Evolutionary conservation across 2,113 vertebrate species (phyloP), one percentile per base, ranked within the genome.

Genomic region (Myrmophylax atrothorax): DNA sequence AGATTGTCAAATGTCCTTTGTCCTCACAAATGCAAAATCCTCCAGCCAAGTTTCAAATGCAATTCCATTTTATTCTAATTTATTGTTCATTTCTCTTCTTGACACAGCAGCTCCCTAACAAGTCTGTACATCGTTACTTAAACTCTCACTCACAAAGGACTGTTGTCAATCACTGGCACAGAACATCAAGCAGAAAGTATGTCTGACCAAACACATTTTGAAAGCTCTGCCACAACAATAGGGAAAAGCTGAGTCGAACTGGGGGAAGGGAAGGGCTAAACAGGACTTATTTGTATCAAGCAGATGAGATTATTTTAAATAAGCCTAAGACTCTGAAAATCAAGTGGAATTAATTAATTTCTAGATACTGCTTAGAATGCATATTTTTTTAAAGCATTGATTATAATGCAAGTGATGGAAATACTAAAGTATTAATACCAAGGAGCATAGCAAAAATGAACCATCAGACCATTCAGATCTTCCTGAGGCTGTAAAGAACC

Each of bases 1-100:
- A 97, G 96, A 97, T 97, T 97, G 86, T 97, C 95, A 97, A 97
- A 96, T 90, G 67, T 92, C 87, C 79, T 97, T 98, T 96, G 94
- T 96, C 84, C 92, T 97, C 92, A 75, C 83, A 96, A 87, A 96
- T 58, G 80, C 84, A 95, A 96, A 96, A 94, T 95, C 93, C 88
- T 96, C 70, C 96, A 83, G 93, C 81, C 86, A 96, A 85, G 83
- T 79, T 95, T 94, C 93, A 93, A 88, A 81, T 58, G 58, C 60
- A 66, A 86, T 94, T 96, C 64, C 89, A 60, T 95, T 97, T 97
- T 93, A 90, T 94, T 96, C 89, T 87, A 89, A 96, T 96, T 93
- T 94, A 95, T 93, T 93, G 90, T 92, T 97, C 82, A 42, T 94
- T 96, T 74, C 87, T 96, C 74, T 58, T 94, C 89, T 40, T 88